Evolutionary conservation across 2,888 invertebrate species (phyloP).

Genomic region (Agonopterix subpropinquella): DNA sequence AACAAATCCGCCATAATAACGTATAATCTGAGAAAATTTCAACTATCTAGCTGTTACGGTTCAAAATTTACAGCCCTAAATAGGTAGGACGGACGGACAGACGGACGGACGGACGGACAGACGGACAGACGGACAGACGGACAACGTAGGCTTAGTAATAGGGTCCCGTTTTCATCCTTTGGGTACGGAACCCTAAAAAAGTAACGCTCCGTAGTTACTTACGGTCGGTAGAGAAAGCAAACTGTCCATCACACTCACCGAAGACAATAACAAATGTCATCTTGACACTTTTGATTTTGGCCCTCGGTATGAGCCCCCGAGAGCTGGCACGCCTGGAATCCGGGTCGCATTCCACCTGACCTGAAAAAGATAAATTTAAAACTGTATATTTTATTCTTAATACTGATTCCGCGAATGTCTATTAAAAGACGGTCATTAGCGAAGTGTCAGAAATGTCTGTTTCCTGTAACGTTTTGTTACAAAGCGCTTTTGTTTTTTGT

Average conservation of each 20-base stretch:
- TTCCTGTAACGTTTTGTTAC: conserved; percentile 19
- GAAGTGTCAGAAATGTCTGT: conserved; percentile 14
- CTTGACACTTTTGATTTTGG: conserved; percentile 97
- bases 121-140: too few species aligned
- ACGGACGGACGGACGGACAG: too few species aligned
- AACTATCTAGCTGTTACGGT: too few species aligned
- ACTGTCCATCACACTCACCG: conserved; percentile 74
- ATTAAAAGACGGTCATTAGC: conserved; percentile 19
- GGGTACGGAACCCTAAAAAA: too few species aligned
- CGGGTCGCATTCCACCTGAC: conserved; percentile 65
- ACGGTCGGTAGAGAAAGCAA: too few species aligned
- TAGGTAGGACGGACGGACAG: too few species aligned
- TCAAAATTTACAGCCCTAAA: too few species aligned
- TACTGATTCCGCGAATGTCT: conserved; percentile 7
- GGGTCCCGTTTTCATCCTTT: too few species aligned
- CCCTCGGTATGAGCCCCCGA: conserved; percentile 93
- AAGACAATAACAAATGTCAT: conserved; percentile 98
- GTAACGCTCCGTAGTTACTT: too few species aligned
- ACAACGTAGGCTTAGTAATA: too few species aligned
- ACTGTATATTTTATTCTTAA: background rate
- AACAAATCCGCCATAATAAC: too few species aligned
- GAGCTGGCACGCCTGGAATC: conserved; percentile 89
- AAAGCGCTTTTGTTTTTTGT: conserved; percentile 7
- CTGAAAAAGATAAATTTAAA: conserved; percentile 31
- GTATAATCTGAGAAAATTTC: too few species aligned